These are phyloP conservation scores for Anarsia innoxiella DNA, from an alignment of 2,888 invertebrate genomes.

Conservation along the genomic window DNA sequence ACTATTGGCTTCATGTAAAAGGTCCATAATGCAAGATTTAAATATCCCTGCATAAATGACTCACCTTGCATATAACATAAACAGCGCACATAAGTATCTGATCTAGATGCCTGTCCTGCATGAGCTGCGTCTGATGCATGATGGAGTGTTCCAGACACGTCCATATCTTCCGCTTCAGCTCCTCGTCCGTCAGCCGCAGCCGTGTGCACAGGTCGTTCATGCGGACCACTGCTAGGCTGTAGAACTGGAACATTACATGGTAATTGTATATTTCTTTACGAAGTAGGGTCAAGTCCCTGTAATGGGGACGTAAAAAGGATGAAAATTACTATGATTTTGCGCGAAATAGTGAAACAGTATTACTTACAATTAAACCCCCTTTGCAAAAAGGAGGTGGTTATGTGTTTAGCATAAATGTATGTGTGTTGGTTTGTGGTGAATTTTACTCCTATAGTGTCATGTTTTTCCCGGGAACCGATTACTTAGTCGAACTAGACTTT, in stretches of 20 bases:
- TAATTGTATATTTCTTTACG: too few species aligned
- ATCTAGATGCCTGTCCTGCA: constrained; percentile 96
- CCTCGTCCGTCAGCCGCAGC: constrained; percentile 80
- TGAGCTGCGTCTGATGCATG: constrained; percentile 86
- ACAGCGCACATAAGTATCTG: constrained; percentile 99
- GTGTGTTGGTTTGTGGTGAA: background rate
- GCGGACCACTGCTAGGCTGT: constrained; percentile 92
- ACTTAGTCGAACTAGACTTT: too few species aligned
- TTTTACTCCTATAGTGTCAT: background rate
- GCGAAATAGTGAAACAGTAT: too few species aligned
- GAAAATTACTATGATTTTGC: too few species aligned
- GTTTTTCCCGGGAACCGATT: too few species aligned
- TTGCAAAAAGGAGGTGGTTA: too few species aligned
- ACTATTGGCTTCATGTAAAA: too few species aligned
- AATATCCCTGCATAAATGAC: constrained; percentile 53
- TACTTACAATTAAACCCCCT: too few species aligned
- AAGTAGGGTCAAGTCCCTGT: too few species aligned
- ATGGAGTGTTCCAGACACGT: constrained; percentile 96
- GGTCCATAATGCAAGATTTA: too few species aligned
- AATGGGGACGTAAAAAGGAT: too few species aligned
- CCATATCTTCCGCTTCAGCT: constrained; percentile 92
- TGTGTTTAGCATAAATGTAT: too few species aligned
- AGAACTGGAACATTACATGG: constrained; percentile 90
- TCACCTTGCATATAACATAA: constrained; percentile 93
- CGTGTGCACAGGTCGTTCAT: constrained; percentile 92